Percentiles rank a stretch among this genome's conserved stretches.
phyloP scores from a whole-genome alignment of 2,888 invertebrate genomes.

The Theretra japonica region DNA sequence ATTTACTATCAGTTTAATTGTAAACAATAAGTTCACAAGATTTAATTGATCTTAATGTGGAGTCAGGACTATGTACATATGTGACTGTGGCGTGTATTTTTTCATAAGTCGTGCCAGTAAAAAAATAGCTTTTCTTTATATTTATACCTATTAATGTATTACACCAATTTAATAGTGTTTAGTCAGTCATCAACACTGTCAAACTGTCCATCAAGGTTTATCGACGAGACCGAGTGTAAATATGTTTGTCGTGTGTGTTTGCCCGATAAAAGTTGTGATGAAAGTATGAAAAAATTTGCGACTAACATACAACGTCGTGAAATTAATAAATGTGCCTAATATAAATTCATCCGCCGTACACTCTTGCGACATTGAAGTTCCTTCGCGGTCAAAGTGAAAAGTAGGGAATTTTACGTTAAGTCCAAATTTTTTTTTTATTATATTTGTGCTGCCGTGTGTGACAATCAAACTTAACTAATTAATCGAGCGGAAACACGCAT shows the following conservation, averaged over 20 bases:
- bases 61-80: too few relatives aligned
- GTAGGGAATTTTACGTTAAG: background rate
- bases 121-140: too few relatives aligned
- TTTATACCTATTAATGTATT: too few relatives aligned
- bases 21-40: too few relatives aligned
- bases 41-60: too few relatives aligned
- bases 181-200: background rate
- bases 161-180: too few relatives aligned
- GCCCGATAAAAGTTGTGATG: slow-evolving; percentile 3
- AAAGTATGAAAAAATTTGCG: background rate
- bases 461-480: background rate
- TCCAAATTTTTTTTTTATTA: background rate
- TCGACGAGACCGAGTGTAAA: background rate
- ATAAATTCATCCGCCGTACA: slow-evolving; percentile 33
- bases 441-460: background rate
- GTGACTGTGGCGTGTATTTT: too few relatives aligned
- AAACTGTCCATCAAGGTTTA: background rate
- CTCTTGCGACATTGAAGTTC: slow-evolving; percentile 29
- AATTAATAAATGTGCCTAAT: slow-evolving; percentile 35
- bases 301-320: slow-evolving; percentile 27
- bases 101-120: too few relatives aligned
- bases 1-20: too few relatives aligned
- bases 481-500: too few relatives aligned
- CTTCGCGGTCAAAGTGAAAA: background rate
- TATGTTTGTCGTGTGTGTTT: background rate